Evolutionary conservation across 2,888 invertebrate species (phyloP), one percentile per base, ranked within the genome.

Genomic region (Pycnomerus fuliginosus): DNA sequence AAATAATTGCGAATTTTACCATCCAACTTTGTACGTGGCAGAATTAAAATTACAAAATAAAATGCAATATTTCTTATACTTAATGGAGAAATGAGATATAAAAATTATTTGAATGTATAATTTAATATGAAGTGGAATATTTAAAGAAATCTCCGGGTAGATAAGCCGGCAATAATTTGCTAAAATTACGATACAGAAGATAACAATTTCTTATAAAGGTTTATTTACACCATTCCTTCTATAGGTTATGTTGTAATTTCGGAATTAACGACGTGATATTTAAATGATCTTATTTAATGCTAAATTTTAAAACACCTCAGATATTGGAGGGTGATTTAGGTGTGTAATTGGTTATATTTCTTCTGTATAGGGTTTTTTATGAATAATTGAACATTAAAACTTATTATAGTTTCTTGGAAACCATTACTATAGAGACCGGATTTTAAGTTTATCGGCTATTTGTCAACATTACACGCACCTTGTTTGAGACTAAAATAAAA

Each of bases 31-130:
- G 48, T 45, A 47, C 28, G 24, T 4, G 36, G 48, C 45, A 38
- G 37, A 58, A 57, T 56, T 55, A 56, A 60, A 59, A 55, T 51
- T 36, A 50, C 52, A 28, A 48, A 46, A 48, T 53, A 42, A 57
- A 55, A 43, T 52, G 55, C 56, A 47, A 56, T 62, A 64, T 48
- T 53, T 62, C 57, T 52, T 44, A 47, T 49, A 62, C 55, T 63
- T 65, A 62, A 64, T 54, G 60, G 5, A 17, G 15, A 56, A 56
- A 58, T 55, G 55, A 55, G 50, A 42, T 51, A 62, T 59, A 62
- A 63, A 64, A 63, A 63, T 62, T 60, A 64, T 55, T 58, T 44
- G 52, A 61, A 58, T 56, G 49, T 40, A 55, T 54, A 58, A 56
- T 55, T 53, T 59, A 49, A 52, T 52, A 48, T 32, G 30, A 30